phyloP scores from a whole-genome alignment of 2,797 vertebrate genomes.

The Sebastes trivittatus region DNA sequence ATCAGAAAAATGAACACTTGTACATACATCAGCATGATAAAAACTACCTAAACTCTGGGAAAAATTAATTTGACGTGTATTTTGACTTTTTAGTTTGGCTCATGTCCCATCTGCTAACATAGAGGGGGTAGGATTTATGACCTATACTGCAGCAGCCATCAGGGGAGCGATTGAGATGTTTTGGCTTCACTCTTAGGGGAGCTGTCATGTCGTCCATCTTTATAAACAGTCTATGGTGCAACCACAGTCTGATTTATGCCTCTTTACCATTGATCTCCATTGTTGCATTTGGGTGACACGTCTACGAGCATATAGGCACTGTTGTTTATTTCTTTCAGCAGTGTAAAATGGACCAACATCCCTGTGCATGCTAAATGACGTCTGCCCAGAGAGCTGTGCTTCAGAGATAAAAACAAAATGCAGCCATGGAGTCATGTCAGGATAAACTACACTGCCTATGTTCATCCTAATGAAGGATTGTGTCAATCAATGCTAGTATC shows the following conservation, averaged over 20 bases:
- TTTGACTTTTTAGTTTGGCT: too few species aligned
- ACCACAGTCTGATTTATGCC: background rate
- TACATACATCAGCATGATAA: too few species aligned
- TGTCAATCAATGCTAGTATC: background rate
- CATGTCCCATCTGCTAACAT: too few species aligned
- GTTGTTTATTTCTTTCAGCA: background rate
- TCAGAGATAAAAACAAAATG: background rate
- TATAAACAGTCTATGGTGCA: background rate
- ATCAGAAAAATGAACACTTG: background rate
- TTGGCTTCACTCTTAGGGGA: background rate
- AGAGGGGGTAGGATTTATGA: too few species aligned
- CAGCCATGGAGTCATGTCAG: background rate
- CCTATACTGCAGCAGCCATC: too few species aligned
- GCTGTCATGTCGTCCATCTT: too few species aligned
- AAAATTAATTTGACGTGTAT: background rate
- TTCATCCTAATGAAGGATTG: background rate
- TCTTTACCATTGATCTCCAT: background rate
- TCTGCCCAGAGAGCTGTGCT: background rate
- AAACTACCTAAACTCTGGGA: background rate
- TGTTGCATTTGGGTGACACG: background rate
- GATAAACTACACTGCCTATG: background rate
- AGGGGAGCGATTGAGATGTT: background rate
- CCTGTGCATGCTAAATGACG: background rate
- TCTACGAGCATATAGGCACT: background rate
- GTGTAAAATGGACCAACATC: background rate